Base-by-base conservation (phyloP, 2,888 invertebrate species). In the Drosophila mettleri region DNA sequence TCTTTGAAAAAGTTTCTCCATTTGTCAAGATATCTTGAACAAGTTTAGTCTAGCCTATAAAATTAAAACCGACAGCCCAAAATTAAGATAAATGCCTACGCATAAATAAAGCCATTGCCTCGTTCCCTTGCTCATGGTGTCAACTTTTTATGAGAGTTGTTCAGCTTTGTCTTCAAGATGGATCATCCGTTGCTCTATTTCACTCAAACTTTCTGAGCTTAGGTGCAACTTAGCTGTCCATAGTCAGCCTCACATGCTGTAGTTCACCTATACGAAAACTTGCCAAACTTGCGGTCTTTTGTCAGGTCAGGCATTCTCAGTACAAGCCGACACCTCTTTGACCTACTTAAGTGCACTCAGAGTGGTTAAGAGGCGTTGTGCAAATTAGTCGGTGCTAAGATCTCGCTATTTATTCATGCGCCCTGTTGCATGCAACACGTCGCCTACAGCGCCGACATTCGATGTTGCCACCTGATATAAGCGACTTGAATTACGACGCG, bases 391-490 rank as follows among this genome's bases (percentile, higher is more conserved):
- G 34, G 31, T 20, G 48, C 24, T 36, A 22, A 14, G 10, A 51
- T 64, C 33, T 33, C 5, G 29, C 39, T 36, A 46, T 10, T 33
- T 29, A 49, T 59, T 43, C 18, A 36, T 52, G 27, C 41, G 24
- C 31, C 66, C 54, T 62, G 66, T 62, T 71, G 72, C 55, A 71
- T 52, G 58, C 49, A 20, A 33, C 43, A 31, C 53, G 34, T 39
- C 18, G 29, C 41, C 36, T 31, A 31, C 34, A 31, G 38, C 14
- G 43, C 27, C 53, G 62, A 38, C 34, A 53, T 2, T 46, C 29
- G 45, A 52, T 16, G 29, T 14, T 6, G 31, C 34, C 39, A 12
- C 49, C 43, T 10, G 20, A 16, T 20, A 33, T 34, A n/a, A 22
- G 8, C 22, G 29, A 22, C 33, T 34, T 3, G 38, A 61, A 57